Percentiles rank a stretch among this genome's conserved stretches.
Evolutionary conservation across 2,797 vertebrate species (phyloP).

Genomic region (Scomberomorus guttatus): DNA sequence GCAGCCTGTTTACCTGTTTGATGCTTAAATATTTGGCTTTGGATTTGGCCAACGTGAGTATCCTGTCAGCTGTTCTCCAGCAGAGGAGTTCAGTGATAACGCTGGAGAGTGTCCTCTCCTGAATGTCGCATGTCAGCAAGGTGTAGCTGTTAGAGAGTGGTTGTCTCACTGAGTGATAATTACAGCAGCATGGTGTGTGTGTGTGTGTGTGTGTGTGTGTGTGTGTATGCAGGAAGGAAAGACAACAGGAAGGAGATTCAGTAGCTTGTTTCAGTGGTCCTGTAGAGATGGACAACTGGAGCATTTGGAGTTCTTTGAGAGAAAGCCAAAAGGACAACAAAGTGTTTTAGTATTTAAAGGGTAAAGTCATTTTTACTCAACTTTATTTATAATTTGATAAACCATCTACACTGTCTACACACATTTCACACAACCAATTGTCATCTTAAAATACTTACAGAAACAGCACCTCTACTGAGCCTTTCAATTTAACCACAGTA

Average conservation of each 20-base stretch:
- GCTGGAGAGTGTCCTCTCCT: constrained; percentile 51
- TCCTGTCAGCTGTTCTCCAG: constrained; percentile 40
- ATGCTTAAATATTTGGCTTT: constrained; percentile 70
- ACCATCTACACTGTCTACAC: neutral
- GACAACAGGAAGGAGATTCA: constrained; percentile 30
- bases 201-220: constrained; percentile 25
- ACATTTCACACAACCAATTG: no score
- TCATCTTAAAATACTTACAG: no score
- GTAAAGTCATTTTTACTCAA: neutral
- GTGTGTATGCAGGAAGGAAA: neutral
- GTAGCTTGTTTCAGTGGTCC: constrained; percentile 25
- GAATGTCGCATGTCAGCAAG: constrained; percentile 53
- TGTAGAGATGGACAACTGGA: neutral
- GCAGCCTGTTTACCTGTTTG: constrained; percentile 66
- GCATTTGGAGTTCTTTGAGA: constrained; percentile 4
- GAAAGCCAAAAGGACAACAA: constrained; percentile 19
- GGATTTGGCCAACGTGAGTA: constrained; percentile 45
- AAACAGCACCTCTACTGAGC: no score
- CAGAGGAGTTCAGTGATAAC: constrained; percentile 49
- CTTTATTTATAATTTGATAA: neutral
- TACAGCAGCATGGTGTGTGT: constrained; percentile 34
- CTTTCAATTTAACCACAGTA: no score
- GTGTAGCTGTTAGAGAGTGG: constrained; percentile 36
- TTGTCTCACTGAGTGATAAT: constrained; percentile 58
- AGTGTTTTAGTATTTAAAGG: neutral